phyloP scores from a whole-genome alignment of 2,888 invertebrate species.

The Eupithecia tripunctaria region DNA sequence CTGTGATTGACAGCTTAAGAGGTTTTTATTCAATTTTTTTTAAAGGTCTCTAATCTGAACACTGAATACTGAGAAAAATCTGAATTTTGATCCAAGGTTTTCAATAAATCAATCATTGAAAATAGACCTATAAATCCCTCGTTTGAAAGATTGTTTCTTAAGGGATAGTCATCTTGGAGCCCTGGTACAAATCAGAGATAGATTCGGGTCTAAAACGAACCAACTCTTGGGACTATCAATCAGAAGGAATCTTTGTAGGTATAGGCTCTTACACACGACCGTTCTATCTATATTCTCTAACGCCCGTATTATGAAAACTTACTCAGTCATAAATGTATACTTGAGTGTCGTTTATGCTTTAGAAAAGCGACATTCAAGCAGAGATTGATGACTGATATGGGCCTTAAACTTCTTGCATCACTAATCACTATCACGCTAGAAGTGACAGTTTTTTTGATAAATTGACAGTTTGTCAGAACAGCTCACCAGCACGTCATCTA shows the following conservation, averaged over 20 bases:
- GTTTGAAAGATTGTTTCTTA: slow-evolving; percentile 4
- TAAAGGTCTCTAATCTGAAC: not conserved
- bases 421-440: no score
- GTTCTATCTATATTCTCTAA: no score
- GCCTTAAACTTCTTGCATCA: no score
- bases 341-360: no score
- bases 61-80: not conserved
- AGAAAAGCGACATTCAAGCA: no score
- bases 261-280: slow-evolving; percentile 21
- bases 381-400: no score
- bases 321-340: no score
- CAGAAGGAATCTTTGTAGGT: slow-evolving; percentile 51
- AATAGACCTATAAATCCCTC: not conserved
- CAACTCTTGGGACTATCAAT: slow-evolving; percentile 40
- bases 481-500: no score
- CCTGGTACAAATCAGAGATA: slow-evolving; percentile 24
- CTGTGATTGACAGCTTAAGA: slow-evolving; percentile 47
- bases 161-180: slow-evolving; percentile 1
- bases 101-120: slow-evolving; percentile 1
- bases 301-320: no score
- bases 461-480: no score
- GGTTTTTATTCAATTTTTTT: slow-evolving; percentile 35
- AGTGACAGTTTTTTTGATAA: no score
- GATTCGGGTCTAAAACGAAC: slow-evolving; percentile 21
- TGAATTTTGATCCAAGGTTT: not conserved